These are phyloP conservation scores for Amphiura filiformis DNA, from an alignment of 35 echinoderm and acorn worm species.

Conservation along the genomic window DNA sequence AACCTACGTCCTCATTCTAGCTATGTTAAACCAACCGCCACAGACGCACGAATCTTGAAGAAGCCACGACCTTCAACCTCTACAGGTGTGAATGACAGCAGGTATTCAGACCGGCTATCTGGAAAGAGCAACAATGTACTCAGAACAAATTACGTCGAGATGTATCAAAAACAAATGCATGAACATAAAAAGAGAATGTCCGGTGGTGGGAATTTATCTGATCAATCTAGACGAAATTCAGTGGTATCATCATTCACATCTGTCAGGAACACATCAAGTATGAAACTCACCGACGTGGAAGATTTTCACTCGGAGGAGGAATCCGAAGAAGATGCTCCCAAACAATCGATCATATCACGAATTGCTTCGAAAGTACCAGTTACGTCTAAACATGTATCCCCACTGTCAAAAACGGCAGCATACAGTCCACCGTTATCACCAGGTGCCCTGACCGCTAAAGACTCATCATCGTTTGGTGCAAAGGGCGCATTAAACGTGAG, in stretches of 20 bases:
- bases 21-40: neutral
- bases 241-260: too few species aligned
- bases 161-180: constrained; percentile 58
- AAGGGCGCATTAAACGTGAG: too few species aligned
- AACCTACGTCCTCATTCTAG: constrained; percentile 41
- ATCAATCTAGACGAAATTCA: neutral
- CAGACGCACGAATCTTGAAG: constrained; percentile 20
- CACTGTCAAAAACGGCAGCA: too few species aligned
- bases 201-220: constrained; percentile 3
- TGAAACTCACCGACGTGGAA: neutral
- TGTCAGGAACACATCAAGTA: neutral
- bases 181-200: constrained; percentile 67
- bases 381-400: too few species aligned
- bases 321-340: too few species aligned
- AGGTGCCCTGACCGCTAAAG: too few species aligned
- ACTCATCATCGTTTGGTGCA: too few species aligned
- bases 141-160: constrained; percentile 59
- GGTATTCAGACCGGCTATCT: constrained; percentile 34
- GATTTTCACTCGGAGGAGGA: too few species aligned
- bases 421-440: too few species aligned
- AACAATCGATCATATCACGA: too few species aligned
- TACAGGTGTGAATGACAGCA: constrained; percentile 29
- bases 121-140: too few species aligned
- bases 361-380: too few species aligned
- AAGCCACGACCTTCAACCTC: constrained; percentile 17